Base-by-base conservation (phyloP, 2,797 vertebrate species). In the Acipenser oxyrinchus region DNA sequence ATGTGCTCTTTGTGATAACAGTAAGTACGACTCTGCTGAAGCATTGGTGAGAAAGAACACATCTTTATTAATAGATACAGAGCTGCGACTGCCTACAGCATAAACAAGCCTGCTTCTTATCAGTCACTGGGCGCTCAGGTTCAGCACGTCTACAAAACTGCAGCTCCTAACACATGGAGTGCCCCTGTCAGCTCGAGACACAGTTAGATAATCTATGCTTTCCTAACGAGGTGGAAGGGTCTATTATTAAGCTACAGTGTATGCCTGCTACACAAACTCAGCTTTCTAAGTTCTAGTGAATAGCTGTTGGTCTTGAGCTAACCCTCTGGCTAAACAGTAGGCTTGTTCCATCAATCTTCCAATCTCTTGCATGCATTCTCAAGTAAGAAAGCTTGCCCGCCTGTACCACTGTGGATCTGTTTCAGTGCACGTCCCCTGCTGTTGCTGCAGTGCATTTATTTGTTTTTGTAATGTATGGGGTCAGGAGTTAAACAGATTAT, bases 1-100 rank as follows among this genome's bases (percentile, higher is more conserved):
- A 95, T 93, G 77, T 96, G 89, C 81, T 97, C 94, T 96, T 92
- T 96, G 92, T 96, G 91, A 92, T 87, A 92, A 90, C 86, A 88
- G 85, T 94, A 87, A 86, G 94, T 92, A 80, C 89, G 92, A 70
- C 93, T 90, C 90, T 94, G 95, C 88, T 91, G 88, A 78, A 75
- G 81, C 83, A 81, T 78, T 88, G 84, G 83, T 85, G 80, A 84
- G 85, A 94, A 87, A 94, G 86, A 93, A 91, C 75, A 91, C 67
- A 88, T 78, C 79, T 78, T 81, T 59, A 78, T 87, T 83, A 87
- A 64, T 71, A 71, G 75, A 74, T 58, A 68, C 69, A 67, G 61
- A 68, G 23, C 23, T 37, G 23, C 23, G 4, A 37, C 23, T 37
- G 23, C 2, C 23, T 37, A 37, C 23, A 37, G 23, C 4, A 37